Conservation (phyloP, 2,113 vertebrate species). For the Anser cygnoides region DNA sequence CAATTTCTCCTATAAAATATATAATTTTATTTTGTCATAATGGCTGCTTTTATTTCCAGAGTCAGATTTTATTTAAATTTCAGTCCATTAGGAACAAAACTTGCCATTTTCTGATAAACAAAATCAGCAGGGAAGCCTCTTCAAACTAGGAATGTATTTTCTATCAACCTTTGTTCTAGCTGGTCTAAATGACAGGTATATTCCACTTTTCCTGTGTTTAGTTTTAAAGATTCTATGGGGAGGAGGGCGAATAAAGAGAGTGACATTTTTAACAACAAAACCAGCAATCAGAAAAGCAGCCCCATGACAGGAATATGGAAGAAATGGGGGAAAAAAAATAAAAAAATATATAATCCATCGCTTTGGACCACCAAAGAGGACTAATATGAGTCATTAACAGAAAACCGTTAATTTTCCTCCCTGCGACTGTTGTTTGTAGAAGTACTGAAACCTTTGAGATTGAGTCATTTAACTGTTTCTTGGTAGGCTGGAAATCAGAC, state of each 20-base stretch:
- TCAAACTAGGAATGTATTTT: slow-evolving; percentile 86
- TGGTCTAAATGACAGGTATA: slow-evolving; percentile 94
- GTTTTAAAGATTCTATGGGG: slow-evolving; percentile 83
- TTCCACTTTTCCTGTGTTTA: slow-evolving; percentile 83
- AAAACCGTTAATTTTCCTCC: slow-evolving; percentile 84
- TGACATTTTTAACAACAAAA: slow-evolving; percentile 88
- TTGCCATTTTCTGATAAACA: slow-evolving; percentile 95
- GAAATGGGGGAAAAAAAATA: slow-evolving; percentile 57
- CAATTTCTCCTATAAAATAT: slow-evolving; percentile 85
- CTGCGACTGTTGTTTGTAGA: slow-evolving; percentile 80
- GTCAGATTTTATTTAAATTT: slow-evolving; percentile 96
- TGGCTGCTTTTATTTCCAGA: slow-evolving; percentile 89
- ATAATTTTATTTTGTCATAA: slow-evolving; percentile 91
- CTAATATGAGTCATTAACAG: slow-evolving; percentile 84
- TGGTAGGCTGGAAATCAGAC: slow-evolving; percentile 55
- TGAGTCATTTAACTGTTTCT: slow-evolving; percentile 80
- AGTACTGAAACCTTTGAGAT: slow-evolving; percentile 73
- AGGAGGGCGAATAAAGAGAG: slow-evolving; percentile 70
- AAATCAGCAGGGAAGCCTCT: slow-evolving; percentile 93
- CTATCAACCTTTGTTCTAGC: slow-evolving; percentile 88
- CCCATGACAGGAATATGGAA: slow-evolving; percentile 79
- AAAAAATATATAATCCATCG: slow-evolving; percentile 77
- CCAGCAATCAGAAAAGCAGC: slow-evolving; percentile 83
- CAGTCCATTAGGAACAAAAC: slow-evolving; percentile 93
- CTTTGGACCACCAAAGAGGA: slow-evolving; percentile 84